Percentiles rank a stretch among this genome's conserved stretches.
phyloP scores from a whole-genome alignment of 2,797 vertebrate species.

The Bovichtus diacanthus region DNA sequence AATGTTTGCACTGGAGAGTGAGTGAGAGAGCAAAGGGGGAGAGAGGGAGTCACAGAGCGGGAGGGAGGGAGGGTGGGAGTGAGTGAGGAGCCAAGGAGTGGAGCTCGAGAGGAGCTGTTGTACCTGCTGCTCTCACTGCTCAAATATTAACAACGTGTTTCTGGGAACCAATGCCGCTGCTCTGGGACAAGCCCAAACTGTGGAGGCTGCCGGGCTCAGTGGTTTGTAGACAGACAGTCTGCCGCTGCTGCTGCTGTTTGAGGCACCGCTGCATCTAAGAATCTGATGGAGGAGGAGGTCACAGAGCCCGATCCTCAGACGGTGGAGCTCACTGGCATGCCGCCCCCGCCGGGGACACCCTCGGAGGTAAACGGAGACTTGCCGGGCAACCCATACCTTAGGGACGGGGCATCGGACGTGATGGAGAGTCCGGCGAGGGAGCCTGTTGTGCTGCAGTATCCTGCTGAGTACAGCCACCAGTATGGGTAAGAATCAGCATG shows the following conservation, averaged over 20 bases:
- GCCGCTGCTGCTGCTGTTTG: conserved; percentile 57
- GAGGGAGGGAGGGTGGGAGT: conserved; percentile 9
- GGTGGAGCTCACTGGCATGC: conserved; percentile 48
- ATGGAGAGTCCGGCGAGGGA: conserved; percentile 69
- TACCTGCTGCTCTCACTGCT: conserved; percentile 80
- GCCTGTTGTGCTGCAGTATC: conserved; percentile 75
- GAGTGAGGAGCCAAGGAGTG: conserved; percentile 45
- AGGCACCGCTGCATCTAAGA: conserved; percentile 57
- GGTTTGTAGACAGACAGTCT: conserved; percentile 64
- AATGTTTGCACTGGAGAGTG: conserved; percentile 74
- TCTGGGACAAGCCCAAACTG: conserved; percentile 71
- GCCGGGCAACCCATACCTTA: conserved; percentile 71
- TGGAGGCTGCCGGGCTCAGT: conserved; percentile 75
- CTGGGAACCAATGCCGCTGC: conserved; percentile 79
- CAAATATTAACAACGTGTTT: conserved; percentile 75
- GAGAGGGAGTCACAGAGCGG: conserved; percentile 32
- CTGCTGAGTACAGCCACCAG: conserved; percentile 64
- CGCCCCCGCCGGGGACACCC: conserved; percentile 20
- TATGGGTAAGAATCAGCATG: conserved; percentile 79
- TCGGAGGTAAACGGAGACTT: conserved; percentile 78
- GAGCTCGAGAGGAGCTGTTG: conserved; percentile 69
- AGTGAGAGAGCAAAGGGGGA: conserved; percentile 52
- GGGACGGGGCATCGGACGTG: conserved; percentile 52
- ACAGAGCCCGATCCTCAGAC: conserved; percentile 69
- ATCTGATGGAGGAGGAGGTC: conserved; percentile 86